Conservation (phyloP, 2,888 invertebrate species). For the Pandemis cinnamomeana region DNA sequence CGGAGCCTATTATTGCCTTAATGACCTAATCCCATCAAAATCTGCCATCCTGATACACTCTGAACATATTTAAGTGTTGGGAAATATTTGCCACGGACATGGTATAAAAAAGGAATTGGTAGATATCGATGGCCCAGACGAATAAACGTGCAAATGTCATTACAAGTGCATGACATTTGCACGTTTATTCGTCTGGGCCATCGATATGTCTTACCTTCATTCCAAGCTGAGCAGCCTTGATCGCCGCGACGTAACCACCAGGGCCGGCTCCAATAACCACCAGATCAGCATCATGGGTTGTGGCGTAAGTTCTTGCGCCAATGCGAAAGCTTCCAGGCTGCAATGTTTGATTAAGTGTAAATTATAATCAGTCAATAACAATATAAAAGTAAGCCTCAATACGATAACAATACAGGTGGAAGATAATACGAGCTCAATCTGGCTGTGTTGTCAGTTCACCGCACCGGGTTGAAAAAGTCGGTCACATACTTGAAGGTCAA, state of each 20-base stretch:
- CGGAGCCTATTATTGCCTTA: no score
- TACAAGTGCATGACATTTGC: no score
- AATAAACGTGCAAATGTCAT: no score
- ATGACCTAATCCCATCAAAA: no score
- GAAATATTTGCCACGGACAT: no score
- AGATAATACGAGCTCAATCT: conserved; percentile 19
- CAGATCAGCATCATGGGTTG: conserved; percentile 93
- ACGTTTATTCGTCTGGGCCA: no score
- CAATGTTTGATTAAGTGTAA: conserved; percentile 27
- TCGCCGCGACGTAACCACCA: conserved; percentile 99
- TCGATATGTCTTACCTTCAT: conserved; percentile 88
- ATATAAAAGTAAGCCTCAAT: conserved; percentile 2
- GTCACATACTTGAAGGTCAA: conserved; percentile 80
- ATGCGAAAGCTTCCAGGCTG: conserved; percentile 68
- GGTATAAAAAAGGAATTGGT: background rate
- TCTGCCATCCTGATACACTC: no score
- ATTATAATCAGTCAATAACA: background rate
- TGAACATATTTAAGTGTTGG: no score
- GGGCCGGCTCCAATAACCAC: conserved; percentile 99
- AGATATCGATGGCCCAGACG: no score
- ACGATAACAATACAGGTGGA: conserved; percentile 1
- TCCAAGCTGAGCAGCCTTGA: conserved; percentile 99
- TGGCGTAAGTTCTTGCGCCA: conserved; percentile 86
- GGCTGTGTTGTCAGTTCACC: conserved; percentile 3
- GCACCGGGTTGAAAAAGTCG: conserved; percentile 48